Conservation (phyloP, 1,140 invertebrate species). For the Microplitis mediator region DNA sequence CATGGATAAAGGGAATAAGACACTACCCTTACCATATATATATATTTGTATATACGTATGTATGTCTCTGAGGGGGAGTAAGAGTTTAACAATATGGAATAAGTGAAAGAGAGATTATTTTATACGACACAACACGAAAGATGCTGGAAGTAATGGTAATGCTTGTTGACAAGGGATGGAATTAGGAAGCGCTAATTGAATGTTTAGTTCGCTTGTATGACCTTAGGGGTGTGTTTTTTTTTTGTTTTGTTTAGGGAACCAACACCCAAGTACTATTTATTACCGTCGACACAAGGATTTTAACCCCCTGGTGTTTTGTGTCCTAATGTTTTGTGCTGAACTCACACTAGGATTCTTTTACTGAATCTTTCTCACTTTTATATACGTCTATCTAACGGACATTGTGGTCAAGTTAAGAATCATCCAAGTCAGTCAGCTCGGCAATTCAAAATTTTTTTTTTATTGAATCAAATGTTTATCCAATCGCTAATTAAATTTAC, state of each 20-base stretch:
- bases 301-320: not conserved
- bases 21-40: not conserved
- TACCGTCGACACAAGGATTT: not conserved
- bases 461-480: too few species aligned
- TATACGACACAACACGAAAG: conserved; percentile 41
- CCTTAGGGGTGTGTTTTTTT: not conserved
- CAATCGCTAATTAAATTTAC: too few species aligned
- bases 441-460: too few species aligned
- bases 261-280: too few species aligned
- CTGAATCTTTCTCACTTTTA: too few species aligned
- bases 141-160: conserved; percentile 65
- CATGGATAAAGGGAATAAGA: not conserved
- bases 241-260: too few species aligned
- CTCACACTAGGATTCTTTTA: not conserved
- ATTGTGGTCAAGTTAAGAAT: too few species aligned
- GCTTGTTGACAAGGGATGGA: conserved; percentile 56
- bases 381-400: too few species aligned
- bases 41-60: not conserved
- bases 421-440: too few species aligned
- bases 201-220: conserved; percentile 50
- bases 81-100: not conserved
- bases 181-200: conserved; percentile 64
- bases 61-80: not conserved
- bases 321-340: not conserved
- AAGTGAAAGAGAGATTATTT: conserved; percentile 29